Conservation (phyloP, 2,113 vertebrate genomes). For the Lampris megalopsis region DNA sequence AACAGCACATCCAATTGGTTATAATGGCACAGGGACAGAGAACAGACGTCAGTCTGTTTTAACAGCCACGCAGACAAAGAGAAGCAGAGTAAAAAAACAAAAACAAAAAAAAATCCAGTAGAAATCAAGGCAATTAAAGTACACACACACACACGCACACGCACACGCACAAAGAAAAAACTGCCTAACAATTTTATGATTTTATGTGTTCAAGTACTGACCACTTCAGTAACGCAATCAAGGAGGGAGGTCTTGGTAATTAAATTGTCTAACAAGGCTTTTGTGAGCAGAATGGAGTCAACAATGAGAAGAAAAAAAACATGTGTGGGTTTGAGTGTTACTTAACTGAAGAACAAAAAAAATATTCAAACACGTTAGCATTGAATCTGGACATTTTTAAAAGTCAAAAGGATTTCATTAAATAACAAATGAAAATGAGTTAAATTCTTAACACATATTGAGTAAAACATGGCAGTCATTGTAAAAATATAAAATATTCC, state of each 20-base stretch:
- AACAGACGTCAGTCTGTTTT: too few species aligned
- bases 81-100: conserved; percentile 38
- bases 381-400: too few species aligned
- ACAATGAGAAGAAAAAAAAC: not conserved
- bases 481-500: too few species aligned
- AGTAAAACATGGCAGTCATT: too few species aligned
- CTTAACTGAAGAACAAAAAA: too few species aligned
- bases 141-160: not conserved
- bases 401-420: too few species aligned
- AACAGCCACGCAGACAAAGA: conserved; percentile 26
- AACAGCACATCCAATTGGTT: not conserved
- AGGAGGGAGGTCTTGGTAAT: not conserved
- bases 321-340: not conserved
- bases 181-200: not conserved
- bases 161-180: not conserved
- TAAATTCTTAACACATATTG: too few species aligned
- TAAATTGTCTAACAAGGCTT: not conserved
- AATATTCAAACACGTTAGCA: too few species aligned
- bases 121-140: conserved; percentile 50
- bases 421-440: too few species aligned
- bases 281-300: not conserved
- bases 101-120: not conserved
- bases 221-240: not conserved
- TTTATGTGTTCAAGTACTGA: not conserved
- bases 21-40: too few species aligned